These are phyloP conservation scores for Drosophila tristis DNA, from an alignment of 1,140 invertebrate genomes.

Conservation along the genomic window DNA sequence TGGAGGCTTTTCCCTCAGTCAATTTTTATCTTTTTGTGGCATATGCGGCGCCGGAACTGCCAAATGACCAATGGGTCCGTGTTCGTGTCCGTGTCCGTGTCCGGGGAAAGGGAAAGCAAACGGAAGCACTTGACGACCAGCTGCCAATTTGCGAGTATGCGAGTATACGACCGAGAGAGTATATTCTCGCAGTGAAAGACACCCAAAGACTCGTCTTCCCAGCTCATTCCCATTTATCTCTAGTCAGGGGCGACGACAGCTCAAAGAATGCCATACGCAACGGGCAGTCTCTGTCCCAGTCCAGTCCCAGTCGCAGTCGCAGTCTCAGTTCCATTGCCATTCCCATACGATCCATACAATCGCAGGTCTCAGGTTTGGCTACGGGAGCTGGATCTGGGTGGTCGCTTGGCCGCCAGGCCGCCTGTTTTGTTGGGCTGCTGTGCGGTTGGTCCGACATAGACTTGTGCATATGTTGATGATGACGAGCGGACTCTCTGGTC, in stretches of 20 bases:
- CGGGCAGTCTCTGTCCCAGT: slow-evolving; percentile 58
- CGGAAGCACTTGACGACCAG: slow-evolving; percentile 81
- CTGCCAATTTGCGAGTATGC: slow-evolving; percentile 68
- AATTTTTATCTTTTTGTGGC: slow-evolving; percentile 55
- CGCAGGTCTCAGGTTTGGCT: slow-evolving; percentile 34
- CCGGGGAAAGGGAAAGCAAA: slow-evolving; percentile 47
- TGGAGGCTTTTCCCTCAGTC: slow-evolving; percentile 22
- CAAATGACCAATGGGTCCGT: slow-evolving; percentile 16
- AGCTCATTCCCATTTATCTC: slow-evolving; percentile 61
- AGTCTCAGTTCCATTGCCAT: slow-evolving; percentile 4
- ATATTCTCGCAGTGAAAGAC: not conserved
- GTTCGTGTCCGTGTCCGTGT: not conserved
- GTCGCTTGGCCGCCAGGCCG: slow-evolving; percentile 49
- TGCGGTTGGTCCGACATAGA: slow-evolving; percentile 76
- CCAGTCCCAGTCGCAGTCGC: slow-evolving; percentile 6
- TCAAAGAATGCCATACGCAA: slow-evolving; percentile 78
- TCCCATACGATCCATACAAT: slow-evolving; percentile 14
- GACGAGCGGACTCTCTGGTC: slow-evolving; percentile 47
- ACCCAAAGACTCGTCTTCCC: slow-evolving; percentile 35
- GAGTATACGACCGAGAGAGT: too few relatives aligned
- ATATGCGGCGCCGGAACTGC: slow-evolving; percentile 74
- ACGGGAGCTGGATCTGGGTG: slow-evolving; percentile 39
- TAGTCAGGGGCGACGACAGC: slow-evolving; percentile 70
- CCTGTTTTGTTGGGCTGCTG: slow-evolving; percentile 76
- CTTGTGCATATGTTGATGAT: slow-evolving; percentile 75